A percentile compares a stretch with the other conserved stretches of the same genome.
phyloP scores from a whole-genome alignment of 2,797 vertebrate species.

The Aselliscus stoliczkanus region DNA sequence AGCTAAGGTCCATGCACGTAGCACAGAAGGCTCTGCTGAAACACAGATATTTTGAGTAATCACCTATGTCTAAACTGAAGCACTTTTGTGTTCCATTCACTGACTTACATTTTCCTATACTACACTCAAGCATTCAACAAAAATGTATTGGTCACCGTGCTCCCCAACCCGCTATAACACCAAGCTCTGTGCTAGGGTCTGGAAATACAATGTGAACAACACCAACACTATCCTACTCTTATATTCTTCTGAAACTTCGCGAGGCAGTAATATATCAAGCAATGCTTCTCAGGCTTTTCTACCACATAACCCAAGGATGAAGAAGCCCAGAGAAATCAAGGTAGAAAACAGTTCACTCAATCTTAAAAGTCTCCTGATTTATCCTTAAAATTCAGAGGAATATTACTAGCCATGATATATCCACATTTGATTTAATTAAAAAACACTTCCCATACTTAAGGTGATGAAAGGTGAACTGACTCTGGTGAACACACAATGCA shows the following conservation, averaged over 20 bases:
- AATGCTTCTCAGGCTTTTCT: neutral
- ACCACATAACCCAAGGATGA: neutral
- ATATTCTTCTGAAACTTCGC: neutral
- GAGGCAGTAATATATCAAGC: neutral
- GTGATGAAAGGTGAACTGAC: no score
- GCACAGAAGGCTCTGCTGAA: neutral
- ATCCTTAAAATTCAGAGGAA: neutral
- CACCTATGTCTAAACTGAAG: neutral
- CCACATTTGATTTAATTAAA: neutral
- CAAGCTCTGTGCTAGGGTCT: neutral
- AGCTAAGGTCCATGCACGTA: neutral
- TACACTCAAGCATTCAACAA: neutral
- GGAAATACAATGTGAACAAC: neutral
- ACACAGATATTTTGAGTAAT: neutral
- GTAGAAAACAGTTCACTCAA: neutral
- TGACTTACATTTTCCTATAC: neutral
- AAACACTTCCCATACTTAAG: neutral
- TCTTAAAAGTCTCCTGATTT: neutral
- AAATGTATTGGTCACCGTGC: neutral
- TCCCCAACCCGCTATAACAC: neutral
- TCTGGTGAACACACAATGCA: no score
- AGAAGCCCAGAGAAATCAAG: neutral
- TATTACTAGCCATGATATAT: neutral
- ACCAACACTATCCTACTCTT: neutral
- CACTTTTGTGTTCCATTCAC: neutral